phyloP scores from a whole-genome alignment of 2,888 invertebrate genomes.

The Nezara viridula region DNA sequence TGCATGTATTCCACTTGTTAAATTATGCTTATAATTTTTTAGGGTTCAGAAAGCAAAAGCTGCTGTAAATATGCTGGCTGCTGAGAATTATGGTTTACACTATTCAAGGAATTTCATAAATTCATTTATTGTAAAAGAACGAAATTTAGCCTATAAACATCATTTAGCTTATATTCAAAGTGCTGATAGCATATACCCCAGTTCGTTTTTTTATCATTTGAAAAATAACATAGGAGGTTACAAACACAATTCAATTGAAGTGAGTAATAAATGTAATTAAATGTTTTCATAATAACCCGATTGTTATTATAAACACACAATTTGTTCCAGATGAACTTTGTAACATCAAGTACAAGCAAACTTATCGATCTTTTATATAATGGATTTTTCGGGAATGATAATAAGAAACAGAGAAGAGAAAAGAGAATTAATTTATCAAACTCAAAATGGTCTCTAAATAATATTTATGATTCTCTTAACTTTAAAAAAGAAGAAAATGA shows the following conservation, averaged over 20 bases:
- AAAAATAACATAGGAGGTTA: constrained; percentile 68
- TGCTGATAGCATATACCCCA: constrained; percentile 74
- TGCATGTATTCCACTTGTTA: background rate
- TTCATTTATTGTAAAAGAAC: constrained; percentile 65
- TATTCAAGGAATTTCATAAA: constrained; percentile 65
- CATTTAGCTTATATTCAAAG: constrained; percentile 72
- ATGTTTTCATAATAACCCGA: background rate
- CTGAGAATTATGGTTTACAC: constrained; percentile 65
- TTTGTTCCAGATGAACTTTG: constrained; percentile 66
- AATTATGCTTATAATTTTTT: constrained; percentile 61
- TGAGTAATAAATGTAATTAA: constrained; percentile 63
- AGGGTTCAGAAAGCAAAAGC: constrained; percentile 72
- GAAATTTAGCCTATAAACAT: constrained; percentile 70
- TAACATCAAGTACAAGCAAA: constrained; percentile 71
- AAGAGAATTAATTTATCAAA: background rate
- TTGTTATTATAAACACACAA: background rate
- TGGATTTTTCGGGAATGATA: constrained; percentile 56
- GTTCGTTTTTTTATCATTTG: constrained; percentile 68
- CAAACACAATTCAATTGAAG: constrained; percentile 65
- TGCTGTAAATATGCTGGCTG: constrained; percentile 71
- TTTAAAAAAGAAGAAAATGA: constrained; percentile 68
- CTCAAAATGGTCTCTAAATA: constrained; percentile 67
- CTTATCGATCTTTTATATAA: constrained; percentile 66
- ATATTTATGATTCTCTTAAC: constrained; percentile 25
- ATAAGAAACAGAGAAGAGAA: background rate